Percentiles rank a stretch among this genome's conserved stretches.
phyloP scores from a whole-genome alignment of 2,113 vertebrate species.

The Copsychus sechellarum region DNA sequence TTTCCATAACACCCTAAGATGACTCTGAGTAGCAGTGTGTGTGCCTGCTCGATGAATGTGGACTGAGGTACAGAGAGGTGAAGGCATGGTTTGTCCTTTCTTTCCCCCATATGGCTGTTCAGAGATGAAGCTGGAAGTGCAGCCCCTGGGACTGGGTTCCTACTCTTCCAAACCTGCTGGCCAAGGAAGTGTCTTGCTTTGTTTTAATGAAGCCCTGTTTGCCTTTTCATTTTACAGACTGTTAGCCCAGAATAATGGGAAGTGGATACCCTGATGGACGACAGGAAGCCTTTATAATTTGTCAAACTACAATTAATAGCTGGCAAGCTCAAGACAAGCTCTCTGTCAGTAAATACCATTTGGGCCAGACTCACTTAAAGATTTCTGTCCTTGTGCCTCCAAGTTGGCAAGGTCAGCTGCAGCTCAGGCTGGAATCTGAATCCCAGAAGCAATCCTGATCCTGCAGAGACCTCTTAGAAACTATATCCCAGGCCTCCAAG shows the following conservation, averaged over 20 bases:
- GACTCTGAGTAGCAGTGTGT: background rate
- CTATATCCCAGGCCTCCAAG: background rate
- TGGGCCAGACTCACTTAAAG: slow-evolving; percentile 5
- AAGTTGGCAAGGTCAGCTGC: background rate
- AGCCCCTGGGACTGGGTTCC: background rate
- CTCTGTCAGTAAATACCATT: background rate
- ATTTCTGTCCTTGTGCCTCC: slow-evolving; percentile 4
- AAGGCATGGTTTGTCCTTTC: background rate
- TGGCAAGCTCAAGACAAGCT: slow-evolving; percentile 4
- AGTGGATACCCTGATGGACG: background rate
- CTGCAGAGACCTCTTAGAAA: background rate
- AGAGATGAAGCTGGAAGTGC: background rate
- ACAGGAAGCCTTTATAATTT: slow-evolving; percentile 43
- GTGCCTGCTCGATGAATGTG: background rate
- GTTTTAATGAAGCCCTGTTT: slow-evolving; percentile 35
- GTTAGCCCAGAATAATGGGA: slow-evolving; percentile 41
- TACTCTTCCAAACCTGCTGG: background rate
- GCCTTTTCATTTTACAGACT: slow-evolving; percentile 35
- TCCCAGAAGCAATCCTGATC: background rate
- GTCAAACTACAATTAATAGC: slow-evolving; percentile 38
- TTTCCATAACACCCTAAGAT: background rate
- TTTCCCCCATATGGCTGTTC: background rate
- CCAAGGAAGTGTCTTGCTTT: background rate
- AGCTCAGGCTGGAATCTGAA: background rate
- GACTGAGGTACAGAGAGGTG: background rate